Percentiles rank a stretch among this genome's conserved stretches.
phyloP scores from a whole-genome alignment of 2,113 vertebrate species.

The Chamaetylas fuelleborni region DNA sequence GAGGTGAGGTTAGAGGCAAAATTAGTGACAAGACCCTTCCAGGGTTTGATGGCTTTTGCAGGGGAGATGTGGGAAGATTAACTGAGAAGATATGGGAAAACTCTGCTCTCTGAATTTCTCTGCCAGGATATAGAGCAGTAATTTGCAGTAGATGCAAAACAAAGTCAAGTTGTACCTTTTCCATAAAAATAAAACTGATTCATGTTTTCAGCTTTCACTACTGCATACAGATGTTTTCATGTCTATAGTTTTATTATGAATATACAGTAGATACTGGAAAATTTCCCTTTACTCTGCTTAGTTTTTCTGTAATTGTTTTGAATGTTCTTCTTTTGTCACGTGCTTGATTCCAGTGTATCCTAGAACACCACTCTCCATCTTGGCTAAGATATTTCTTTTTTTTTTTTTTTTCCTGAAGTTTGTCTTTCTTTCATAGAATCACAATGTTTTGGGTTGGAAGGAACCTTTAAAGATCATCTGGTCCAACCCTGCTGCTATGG shows the following conservation, averaged over 20 bases:
- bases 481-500: fast-evolving
- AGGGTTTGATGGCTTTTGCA: neutral
- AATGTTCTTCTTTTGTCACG: neutral
- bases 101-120: neutral
- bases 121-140: neutral
- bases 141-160: neutral
- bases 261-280: neutral
- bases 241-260: neutral
- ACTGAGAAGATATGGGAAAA: neutral
- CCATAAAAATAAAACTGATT: neutral
- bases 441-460: neutral
- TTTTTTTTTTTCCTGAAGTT: neutral
- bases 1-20: neutral
- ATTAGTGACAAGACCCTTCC: neutral
- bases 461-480: neutral
- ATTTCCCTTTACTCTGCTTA: neutral
- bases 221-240: neutral
- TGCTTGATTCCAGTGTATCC: neutral
- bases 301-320: neutral
- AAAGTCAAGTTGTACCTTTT: neutral
- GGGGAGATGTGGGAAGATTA: neutral
- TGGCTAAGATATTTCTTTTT: neutral
- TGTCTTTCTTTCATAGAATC: neutral
- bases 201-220: neutral
- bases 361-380: neutral